phyloP scores from a whole-genome alignment of 1,140 invertebrate genomes.

The Conus ventricosus region DNA sequence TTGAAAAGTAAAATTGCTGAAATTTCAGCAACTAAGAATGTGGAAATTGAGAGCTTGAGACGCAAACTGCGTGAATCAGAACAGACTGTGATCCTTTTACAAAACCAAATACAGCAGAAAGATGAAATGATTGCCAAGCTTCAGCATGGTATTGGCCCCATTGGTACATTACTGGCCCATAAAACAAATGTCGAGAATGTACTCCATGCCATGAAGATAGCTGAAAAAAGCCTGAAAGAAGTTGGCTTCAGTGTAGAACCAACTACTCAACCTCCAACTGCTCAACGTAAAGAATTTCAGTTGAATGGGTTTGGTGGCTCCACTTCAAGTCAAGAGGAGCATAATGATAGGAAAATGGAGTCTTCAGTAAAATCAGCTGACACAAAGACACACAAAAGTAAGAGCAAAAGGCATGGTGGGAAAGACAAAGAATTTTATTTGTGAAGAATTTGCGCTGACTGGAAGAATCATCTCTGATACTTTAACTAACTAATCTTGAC shows the following conservation, averaged over 20 bases:
- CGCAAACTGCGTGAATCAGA: slow-evolving; percentile 48
- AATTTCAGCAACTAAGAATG: slow-evolving; percentile 40
- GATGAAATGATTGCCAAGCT: slow-evolving; percentile 45
- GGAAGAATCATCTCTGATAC: too few relatives aligned
- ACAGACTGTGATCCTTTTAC: slow-evolving; percentile 45
- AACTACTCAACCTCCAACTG: background rate
- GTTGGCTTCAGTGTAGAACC: background rate
- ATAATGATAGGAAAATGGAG: background rate
- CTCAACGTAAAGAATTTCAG: background rate
- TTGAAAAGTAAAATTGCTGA: slow-evolving; percentile 47
- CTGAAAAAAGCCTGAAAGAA: slow-evolving; percentile 42
- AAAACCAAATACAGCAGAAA: slow-evolving; percentile 50
- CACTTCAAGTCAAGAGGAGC: background rate
- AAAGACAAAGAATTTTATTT: slow-evolving; percentile 37
- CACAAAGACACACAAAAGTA: background rate
- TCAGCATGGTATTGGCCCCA: slow-evolving; percentile 35
- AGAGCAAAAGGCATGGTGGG: slow-evolving; percentile 2
- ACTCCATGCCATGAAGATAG: slow-evolving; percentile 43
- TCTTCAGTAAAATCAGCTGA: background rate
- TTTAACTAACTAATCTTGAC: too few relatives aligned
- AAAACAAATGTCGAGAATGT: slow-evolving; percentile 43
- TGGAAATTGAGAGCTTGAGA: slow-evolving; percentile 39
- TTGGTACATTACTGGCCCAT: slow-evolving; percentile 41
- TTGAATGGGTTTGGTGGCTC: background rate
- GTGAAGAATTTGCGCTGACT: background rate